phyloP scores from a whole-genome alignment of 2,113 vertebrate genomes.

The Pygoscelis adeliae region DNA sequence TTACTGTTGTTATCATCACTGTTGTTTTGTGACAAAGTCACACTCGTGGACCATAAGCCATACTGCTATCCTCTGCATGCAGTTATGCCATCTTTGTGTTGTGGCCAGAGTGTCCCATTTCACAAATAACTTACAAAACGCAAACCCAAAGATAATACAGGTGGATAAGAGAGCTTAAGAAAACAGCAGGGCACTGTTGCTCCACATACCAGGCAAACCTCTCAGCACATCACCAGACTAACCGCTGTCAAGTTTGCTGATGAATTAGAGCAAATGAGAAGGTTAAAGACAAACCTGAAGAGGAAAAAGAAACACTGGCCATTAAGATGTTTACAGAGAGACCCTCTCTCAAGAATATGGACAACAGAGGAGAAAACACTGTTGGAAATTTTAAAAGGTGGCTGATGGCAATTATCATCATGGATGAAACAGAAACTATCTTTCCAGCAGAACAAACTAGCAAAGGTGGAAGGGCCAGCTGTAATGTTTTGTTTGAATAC shows the following conservation, averaged over 20 bases:
- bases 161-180: neutral
- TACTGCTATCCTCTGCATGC: neutral
- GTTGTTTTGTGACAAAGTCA: neutral
- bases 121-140: neutral
- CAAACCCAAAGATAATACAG: neutral
- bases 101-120: neutral
- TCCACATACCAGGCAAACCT: neutral
- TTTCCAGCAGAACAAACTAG: neutral
- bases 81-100: neutral
- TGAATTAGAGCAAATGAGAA: neutral
- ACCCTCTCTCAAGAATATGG: neutral
- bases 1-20: neutral
- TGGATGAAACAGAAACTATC: neutral
- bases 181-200: neutral
- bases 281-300: neutral
- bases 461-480: neutral
- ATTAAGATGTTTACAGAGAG: neutral
- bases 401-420: neutral
- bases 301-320: neutral
- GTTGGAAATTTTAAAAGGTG: neutral
- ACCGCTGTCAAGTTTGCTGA: neutral
- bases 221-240: neutral
- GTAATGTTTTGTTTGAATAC: neutral
- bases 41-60: rapidly evolving
- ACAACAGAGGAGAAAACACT: neutral